Evolutionary conservation across 2,888 invertebrate species (phyloP).

Genomic region (Polyploca ridens): DNA sequence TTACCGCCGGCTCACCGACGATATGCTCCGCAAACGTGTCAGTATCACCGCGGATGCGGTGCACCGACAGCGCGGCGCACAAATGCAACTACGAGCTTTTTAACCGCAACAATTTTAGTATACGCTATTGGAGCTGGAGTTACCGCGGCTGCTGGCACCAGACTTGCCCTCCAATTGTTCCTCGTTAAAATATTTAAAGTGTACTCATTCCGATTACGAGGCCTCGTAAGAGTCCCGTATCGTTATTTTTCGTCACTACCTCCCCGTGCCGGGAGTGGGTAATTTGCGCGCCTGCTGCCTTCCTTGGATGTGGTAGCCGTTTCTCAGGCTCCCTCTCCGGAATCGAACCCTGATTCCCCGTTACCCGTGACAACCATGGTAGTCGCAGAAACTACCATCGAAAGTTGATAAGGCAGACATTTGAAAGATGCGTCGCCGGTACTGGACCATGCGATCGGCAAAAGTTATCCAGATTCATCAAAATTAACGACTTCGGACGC

Average conservation of each 20-base stretch:
- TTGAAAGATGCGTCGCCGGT: constrained; percentile 86
- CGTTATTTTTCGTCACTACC: constrained; percentile 89
- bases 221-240: constrained; percentile 84
- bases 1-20: constrained; percentile 55
- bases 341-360: constrained; percentile 91
- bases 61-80: constrained; percentile 76
- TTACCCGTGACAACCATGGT: constrained; percentile 89
- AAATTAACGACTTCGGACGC: constrained; percentile 65
- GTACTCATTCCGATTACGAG: constrained; percentile 84
- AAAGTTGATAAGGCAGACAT: constrained; percentile 88
- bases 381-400: constrained; percentile 87
- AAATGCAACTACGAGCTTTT: constrained; percentile 86
- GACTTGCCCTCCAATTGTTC: constrained; percentile 87
- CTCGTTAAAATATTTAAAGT: constrained; percentile 85
- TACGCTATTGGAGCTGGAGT: constrained; percentile 88
- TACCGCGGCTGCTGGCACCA: constrained; percentile 89
- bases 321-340: constrained; percentile 89
- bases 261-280: constrained; percentile 47
- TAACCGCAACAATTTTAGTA: constrained; percentile 89
- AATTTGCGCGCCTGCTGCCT: constrained; percentile 88
- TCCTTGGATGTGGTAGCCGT: constrained; percentile 89
- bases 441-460: constrained; percentile 61
- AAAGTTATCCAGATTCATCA: constrained; percentile 78
- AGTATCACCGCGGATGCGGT: constrained; percentile 64
- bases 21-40: constrained; percentile 55